Conservation (phyloP, 1,140 invertebrate species). For the Anagrus nilaparvatae region DNA sequence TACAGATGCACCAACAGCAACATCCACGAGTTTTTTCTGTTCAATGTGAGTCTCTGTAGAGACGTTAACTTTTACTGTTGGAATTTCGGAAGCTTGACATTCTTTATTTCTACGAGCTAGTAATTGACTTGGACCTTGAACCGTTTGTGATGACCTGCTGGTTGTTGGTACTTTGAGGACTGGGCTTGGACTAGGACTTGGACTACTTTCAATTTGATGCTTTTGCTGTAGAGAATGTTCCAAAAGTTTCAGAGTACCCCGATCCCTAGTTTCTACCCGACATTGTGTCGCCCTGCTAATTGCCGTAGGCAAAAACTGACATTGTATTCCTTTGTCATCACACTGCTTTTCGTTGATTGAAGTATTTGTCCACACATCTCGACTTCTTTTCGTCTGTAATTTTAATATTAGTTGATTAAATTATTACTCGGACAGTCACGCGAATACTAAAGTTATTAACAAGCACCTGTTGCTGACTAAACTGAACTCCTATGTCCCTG, state of each 20-base stretch:
- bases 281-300: slow-evolving; percentile 48
- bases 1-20: slow-evolving; percentile 44
- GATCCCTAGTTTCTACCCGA: slow-evolving; percentile 52
- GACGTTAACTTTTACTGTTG: no score
- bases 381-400: no score
- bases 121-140: no score
- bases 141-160: no score
- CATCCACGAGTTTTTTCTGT: slow-evolving; percentile 41
- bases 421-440: no score
- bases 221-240: not conserved
- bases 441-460: slow-evolving; percentile 22
- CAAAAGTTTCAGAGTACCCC: slow-evolving; percentile 38
- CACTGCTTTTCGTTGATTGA: no score
- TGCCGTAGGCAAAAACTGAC: not conserved
- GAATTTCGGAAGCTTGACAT: no score
- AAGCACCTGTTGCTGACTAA: slow-evolving; percentile 21
- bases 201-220: not conserved
- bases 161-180: not conserved
- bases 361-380: not conserved
- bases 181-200: slow-evolving; percentile 11
- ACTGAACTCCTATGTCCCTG: slow-evolving; percentile 21
- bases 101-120: no score
- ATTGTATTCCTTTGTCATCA: no score
- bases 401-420: no score
- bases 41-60: no score